phyloP scores from a whole-genome alignment of 2,797 vertebrate species.

The Parotocinclus haroldoi region DNA sequence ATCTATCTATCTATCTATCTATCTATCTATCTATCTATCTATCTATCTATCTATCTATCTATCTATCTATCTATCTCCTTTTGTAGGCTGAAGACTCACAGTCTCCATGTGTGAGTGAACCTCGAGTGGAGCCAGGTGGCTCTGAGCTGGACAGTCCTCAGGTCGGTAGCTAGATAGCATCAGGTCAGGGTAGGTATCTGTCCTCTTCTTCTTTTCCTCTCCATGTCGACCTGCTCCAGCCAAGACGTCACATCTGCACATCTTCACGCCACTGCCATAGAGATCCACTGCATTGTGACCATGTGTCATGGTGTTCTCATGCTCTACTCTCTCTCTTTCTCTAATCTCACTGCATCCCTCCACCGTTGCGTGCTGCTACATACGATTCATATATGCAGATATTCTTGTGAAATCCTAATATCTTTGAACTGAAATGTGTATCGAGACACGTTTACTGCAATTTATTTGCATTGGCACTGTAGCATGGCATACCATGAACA shows the following conservation, averaged over 20 bases:
- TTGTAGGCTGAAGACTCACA: constrained; percentile 91
- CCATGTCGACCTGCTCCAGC: constrained; percentile 52
- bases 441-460: too few relatives aligned
- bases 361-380: too few relatives aligned
- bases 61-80: constrained; percentile 45
- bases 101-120: constrained; percentile 94
- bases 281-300: constrained; percentile 36
- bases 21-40: constrained; percentile 16
- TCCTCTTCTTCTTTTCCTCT: constrained; percentile 65
- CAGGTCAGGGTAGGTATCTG: constrained; percentile 96
- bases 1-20: background rate
- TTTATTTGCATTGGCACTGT: too few relatives aligned
- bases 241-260: constrained; percentile 40
- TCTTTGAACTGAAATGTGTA: too few relatives aligned
- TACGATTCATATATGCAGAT: too few relatives aligned
- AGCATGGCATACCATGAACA: too few relatives aligned
- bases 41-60: constrained; percentile 8
- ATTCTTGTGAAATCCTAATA: too few relatives aligned
- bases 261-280: constrained; percentile 39
- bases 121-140: constrained; percentile 82
- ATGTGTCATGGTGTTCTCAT: constrained; percentile 38
- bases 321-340: constrained; percentile 2
- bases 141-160: constrained; percentile 93
- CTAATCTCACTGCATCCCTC: too few relatives aligned
- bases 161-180: constrained; percentile 98